A percentile compares a stretch with the other conserved stretches of the same genome.
Evolutionary conservation across 2,113 vertebrate species (phyloP).

Genomic region (Platycercus adscitus): DNA sequence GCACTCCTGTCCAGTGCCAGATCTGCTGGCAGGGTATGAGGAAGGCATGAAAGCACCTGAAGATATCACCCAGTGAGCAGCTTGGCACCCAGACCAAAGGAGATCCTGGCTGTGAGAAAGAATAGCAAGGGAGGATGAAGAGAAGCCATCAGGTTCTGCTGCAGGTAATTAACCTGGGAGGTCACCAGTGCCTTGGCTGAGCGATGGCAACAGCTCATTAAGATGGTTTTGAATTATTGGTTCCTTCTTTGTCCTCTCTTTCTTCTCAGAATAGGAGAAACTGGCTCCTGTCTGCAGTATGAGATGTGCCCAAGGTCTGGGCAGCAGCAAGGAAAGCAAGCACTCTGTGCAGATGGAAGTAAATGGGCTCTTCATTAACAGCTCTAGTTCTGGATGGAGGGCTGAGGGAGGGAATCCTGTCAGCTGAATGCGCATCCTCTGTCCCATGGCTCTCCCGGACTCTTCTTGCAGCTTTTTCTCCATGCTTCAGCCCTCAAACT

Average conservation of each 20-base stretch:
- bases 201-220: slow-evolving; percentile 6
- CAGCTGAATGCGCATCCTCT: accelerated
- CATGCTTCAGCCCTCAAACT: accelerated
- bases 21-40: neutral
- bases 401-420: neutral
- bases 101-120: neutral
- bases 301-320: neutral
- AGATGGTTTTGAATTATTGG: neutral
- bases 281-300: neutral
- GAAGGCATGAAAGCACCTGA: neutral
- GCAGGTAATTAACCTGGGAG: slow-evolving; percentile 28
- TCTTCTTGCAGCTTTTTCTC: neutral
- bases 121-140: neutral
- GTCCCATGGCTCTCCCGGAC: accelerated
- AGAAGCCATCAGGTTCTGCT: neutral
- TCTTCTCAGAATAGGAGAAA: neutral
- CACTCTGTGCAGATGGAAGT: no score
- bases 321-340: neutral
- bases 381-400: neutral
- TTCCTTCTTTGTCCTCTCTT: neutral
- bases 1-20: neutral
- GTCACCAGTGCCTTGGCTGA: slow-evolving; percentile 31
- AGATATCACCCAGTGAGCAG: neutral
- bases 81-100: neutral
- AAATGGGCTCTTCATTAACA: neutral